Base-by-base conservation (phyloP, 2,888 invertebrate genomes). In the Cyclophora punctaria region DNA sequence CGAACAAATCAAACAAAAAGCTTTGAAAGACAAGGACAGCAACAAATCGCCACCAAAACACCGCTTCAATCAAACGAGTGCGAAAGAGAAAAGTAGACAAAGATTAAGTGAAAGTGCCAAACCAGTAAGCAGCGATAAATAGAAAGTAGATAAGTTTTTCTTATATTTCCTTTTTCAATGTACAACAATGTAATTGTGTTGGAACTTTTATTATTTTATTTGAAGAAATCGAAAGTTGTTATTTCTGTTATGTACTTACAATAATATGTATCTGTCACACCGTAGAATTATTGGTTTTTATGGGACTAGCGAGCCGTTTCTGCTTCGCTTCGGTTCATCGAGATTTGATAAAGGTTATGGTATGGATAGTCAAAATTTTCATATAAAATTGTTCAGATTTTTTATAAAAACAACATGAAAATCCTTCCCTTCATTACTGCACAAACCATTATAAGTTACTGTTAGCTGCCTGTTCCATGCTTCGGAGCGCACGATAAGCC, bases 221-320 rank as follows among this genome's bases (percentile, higher is more conserved):
- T 61, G 52, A 61, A 58, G 66, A 70, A 76, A 78, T 71, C 64
- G 81, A 80, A 80, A 80, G 81, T 77, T 69, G 59, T 68, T 63
- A 62, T 53, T 20, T 49, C 53, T 43, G 59, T 62, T 66, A 62
- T 63, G 58, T 20, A 20, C 20, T 20, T 20, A 20, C 20, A 20
- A 20, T 20, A 20, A 20, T 20, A 54, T 33, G 41, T 51, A 53
- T 52, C 48, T 50, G 50, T 55, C 46, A 52, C 40, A 54, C 6
- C 52, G 20, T 20, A 20, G 20, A 20, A n/a, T n/a, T n/a, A n/a
- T n/a, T n/a, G n/a, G n/a, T n/a, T n/a, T n/a, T n/a, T n/a, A n/a
- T n/a, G n/a, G n/a, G n/a, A n/a, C n/a, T n/a, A n/a, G n/a, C n/a
- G n/a, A n/a, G n/a, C n/a, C n/a, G n/a, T n/a, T n/a, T n/a, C n/a